Conservation (phyloP, 2,888 invertebrate species). For the Fragum fragum region DNA sequence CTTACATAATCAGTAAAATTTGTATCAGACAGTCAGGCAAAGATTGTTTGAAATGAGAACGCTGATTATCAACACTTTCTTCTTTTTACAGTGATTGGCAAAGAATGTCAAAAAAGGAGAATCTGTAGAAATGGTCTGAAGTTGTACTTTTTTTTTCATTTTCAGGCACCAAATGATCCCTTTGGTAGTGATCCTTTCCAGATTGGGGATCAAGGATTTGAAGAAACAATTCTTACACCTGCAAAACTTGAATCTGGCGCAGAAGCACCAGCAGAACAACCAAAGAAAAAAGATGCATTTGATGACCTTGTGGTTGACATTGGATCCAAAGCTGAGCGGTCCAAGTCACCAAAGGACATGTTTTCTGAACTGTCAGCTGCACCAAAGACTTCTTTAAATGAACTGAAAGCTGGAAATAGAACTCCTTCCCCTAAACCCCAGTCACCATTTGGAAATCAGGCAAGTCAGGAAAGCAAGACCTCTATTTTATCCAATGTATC, state of each 20-base stretch:
- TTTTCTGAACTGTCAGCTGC: slow-evolving; percentile 72
- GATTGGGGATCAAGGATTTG: slow-evolving; percentile 40
- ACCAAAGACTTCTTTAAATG: slow-evolving; percentile 78
- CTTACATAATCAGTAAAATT: too few relatives aligned
- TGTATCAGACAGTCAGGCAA: too few relatives aligned
- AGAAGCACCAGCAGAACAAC: slow-evolving; percentile 34
- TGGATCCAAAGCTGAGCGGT: slow-evolving; percentile 55
- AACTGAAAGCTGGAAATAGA: slow-evolving; percentile 65
- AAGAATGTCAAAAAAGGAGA: too few relatives aligned
- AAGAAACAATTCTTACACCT: slow-evolving; percentile 63
- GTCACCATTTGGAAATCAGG: slow-evolving; percentile 65
- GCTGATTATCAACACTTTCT: too few relatives aligned
- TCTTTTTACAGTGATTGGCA: too few relatives aligned
- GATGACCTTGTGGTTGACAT: slow-evolving; percentile 76
- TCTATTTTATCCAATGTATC: slow-evolving; percentile 35
- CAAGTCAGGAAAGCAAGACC: slow-evolving; percentile 59
- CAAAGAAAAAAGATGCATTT: slow-evolving; percentile 68
- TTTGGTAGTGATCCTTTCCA: slow-evolving; percentile 71
- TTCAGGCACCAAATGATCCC: slow-evolving; percentile 69
- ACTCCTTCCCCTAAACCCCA: slow-evolving; percentile 52
- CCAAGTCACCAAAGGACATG: slow-evolving; percentile 76
- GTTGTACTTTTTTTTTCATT: slow-evolving; percentile 25
- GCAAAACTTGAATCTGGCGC: slow-evolving; percentile 49
- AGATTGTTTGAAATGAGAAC: too few relatives aligned
- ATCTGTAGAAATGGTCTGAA: too few relatives aligned